Percentiles rank a stretch among this genome's conserved stretches.
Evolutionary conservation across 2,888 invertebrate species (phyloP).

Genomic region (Oscheius onirici): DNA sequence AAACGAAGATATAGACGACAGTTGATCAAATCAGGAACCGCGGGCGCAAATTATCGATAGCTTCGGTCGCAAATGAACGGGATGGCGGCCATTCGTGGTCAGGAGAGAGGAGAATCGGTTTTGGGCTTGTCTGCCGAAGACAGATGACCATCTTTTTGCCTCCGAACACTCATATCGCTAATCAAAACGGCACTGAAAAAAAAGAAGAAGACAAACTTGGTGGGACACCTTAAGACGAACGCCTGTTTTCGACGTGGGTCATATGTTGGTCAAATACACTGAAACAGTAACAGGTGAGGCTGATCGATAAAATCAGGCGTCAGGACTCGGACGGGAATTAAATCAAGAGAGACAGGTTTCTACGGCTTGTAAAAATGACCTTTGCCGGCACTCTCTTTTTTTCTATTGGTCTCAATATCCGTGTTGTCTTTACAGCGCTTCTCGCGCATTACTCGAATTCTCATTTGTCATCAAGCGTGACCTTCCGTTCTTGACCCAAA

Average conservation of each 20-base stretch:
- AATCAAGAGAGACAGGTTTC: constrained; percentile 27
- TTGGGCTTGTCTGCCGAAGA: constrained; percentile 10
- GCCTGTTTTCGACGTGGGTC: not conserved
- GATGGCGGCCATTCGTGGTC: constrained; percentile 22
- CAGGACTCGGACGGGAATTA: constrained; percentile 17
- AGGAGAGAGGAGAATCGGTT: constrained; percentile 20
- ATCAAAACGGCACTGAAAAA: not conserved
- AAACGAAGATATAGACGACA: constrained; percentile 24
- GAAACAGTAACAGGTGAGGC: not conserved
- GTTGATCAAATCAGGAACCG: constrained; percentile 30
- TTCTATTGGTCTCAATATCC: constrained; percentile 8
- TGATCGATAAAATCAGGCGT: constrained; percentile 28
- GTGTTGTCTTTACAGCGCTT: constrained; percentile 25
- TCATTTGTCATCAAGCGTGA: constrained; percentile 2
- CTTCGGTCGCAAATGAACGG: constrained; percentile 33
- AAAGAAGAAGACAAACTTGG: not conserved
- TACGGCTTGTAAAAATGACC: constrained; percentile 9
- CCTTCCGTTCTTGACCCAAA: not conserved
- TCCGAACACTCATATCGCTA: not conserved
- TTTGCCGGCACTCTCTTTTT: constrained; percentile 3
- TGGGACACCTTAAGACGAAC: constrained; percentile 9
- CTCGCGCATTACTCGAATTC: constrained; percentile 14
- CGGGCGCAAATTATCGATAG: constrained; percentile 30
- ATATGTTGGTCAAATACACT: not conserved
- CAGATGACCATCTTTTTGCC: not conserved